Evolutionary conservation across 2,113 vertebrate genomes (phyloP), one percentile per base, ranked within the genome.

Genomic region (Dasyurus viverrinus): DNA sequence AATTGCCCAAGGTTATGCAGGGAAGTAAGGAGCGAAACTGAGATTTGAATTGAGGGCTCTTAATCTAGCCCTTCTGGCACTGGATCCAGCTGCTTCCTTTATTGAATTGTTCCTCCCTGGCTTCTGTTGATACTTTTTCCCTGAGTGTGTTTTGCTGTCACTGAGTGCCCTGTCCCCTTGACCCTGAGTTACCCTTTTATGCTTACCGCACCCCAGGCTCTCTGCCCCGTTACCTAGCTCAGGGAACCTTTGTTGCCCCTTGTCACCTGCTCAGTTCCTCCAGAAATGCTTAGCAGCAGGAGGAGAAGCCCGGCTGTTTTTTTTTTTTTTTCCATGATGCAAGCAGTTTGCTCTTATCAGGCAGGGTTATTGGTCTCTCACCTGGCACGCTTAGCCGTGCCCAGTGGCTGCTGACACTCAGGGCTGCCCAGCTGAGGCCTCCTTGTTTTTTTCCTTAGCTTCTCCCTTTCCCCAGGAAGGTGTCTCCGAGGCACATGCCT

Each of bases 291-390:
- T 96, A 92, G 54, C 89, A 68, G 92, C 96, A 30, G 94, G 94
- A 92, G 94, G 19, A n/a, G 95, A 57, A 90, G 93, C 94, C 95
- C 94, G 94, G 95, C 97, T 96, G 98, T 98, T 98, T 98, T 98
- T 98, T 98, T 98, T 98, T 98, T 98, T 98, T 98, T 99, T 99
- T 98, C 98, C 98, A 98, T 99, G 98, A 99, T 98, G 98, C 97
- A 98, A 98, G 98, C 98, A 98, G 94, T 98, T 98, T 98, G 97
- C 54, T 95, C 96, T 98, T 98, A 98, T 98, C 98, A 97, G 98
- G 98, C 12, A 9, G 97, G 98, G 98, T 97, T 98, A 98, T 98
- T 27, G 11, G 93, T 47, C 57, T 54, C 89, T 95, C 93, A 91
- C 96, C 94, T 95, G 89, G 53, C 95, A 52, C 0, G 25, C 11